phyloP scores from a whole-genome alignment of 2,113 vertebrate genomes.

The Perca fluviatilis region DNA sequence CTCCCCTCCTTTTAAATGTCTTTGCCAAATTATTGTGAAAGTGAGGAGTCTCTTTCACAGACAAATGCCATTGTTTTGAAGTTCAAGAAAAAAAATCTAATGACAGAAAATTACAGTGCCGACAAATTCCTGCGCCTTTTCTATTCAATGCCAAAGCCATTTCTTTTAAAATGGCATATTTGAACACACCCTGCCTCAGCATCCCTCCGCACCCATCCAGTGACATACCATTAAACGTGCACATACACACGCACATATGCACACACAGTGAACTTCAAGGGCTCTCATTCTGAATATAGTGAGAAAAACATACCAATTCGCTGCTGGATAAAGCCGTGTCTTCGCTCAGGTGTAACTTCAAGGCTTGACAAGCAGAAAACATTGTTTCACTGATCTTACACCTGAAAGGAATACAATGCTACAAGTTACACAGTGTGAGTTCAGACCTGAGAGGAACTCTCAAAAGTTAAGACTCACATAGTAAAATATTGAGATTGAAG shows the following conservation, averaged over 20 bases:
- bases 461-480: not conserved
- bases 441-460: not conserved
- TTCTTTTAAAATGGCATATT: slow-evolving; percentile 38
- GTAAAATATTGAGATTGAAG: not conserved
- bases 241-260: not conserved
- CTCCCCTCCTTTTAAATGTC: not conserved
- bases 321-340: slow-evolving; percentile 87
- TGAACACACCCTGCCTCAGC: slow-evolving; percentile 34
- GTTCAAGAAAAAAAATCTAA: slow-evolving; percentile 7
- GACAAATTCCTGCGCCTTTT: slow-evolving; percentile 26
- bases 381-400: slow-evolving; percentile 93
- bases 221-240: slow-evolving; percentile 31
- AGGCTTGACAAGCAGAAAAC: slow-evolving; percentile 90
- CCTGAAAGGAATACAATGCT: slow-evolving; percentile 76
- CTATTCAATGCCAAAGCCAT: not conserved
- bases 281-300: slow-evolving; percentile 6
- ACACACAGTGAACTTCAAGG: not conserved
- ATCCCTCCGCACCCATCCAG: slow-evolving; percentile 24
- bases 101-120: slow-evolving; percentile 42
- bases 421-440: not conserved
- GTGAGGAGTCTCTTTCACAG: not conserved
- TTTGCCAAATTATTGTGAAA: not conserved
- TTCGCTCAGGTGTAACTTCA: slow-evolving; percentile 90
- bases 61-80: not conserved
- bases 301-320: slow-evolving; percentile 89